Base-by-base conservation (phyloP, 2,113 vertebrate genomes). In the Tachycineta bicolor region DNA sequence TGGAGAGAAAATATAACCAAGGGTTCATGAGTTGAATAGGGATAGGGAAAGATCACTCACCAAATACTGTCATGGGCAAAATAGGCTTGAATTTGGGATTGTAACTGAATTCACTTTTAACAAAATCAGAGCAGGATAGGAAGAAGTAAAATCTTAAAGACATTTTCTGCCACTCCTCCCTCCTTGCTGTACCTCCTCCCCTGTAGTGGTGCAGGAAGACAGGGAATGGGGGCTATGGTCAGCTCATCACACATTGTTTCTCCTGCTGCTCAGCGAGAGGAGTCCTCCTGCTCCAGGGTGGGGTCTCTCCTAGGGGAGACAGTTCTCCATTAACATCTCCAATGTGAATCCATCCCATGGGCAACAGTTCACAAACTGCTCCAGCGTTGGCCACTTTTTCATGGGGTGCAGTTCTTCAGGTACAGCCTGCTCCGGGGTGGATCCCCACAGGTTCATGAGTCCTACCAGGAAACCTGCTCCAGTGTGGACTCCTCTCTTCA, bases 341-440 rank as follows among this genome's bases (percentile, higher is more conserved):
- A 28, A 3, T 23, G 19, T 46, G 64, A 53, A 15, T 62, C n/a
- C 47, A 39, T 62, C 23, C 28, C 64, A 78, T 1, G 3, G 46
- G 28, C 26, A 53, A 9, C 8, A 39, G 16, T 8, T 46, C 64
- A 53, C 19, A 47, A 47, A 39, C 8, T 41, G 23, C 39, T 46
- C n/a, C 47, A 62, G 4, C 0, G 0, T 2, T 60, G 19, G 29
- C n/a, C 41, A 25, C 20, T 41, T 63, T 78, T 47, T 7, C 14
- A 24, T 11, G 37, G 17, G 9, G 21, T 76, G 11, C 44, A 53
- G 19, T 62, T 5, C n/a, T 25, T 41, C 41, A 31, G 28, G 29
- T 5, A 31, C 41, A 71, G n/a, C 12, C 16, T 70, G 41, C 24
- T 47, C 47, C n/a, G 28, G 39, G 1, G 8, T 62, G 56, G 23